Base-by-base conservation (phyloP, 1,140 invertebrate genomes). In the Pseudomyrmex dendroicus region DNA sequence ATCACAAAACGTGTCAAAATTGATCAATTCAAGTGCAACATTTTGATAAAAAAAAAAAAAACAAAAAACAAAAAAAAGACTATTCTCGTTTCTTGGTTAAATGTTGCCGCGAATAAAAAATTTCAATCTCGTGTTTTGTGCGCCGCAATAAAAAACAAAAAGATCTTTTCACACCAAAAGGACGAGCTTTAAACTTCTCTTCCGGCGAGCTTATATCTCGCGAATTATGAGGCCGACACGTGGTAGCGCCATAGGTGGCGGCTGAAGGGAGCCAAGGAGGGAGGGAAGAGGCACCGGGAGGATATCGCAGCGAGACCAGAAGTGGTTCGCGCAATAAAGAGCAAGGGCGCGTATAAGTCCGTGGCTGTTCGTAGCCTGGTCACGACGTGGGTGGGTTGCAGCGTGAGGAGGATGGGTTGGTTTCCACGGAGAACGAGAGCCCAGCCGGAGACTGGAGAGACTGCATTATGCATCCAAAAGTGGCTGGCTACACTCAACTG, bases 401-500 rank as follows among this genome's bases (percentile, higher is more conserved):
- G 62, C 48, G 62, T 48, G 35, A 68, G 73, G 25, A 4, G 35
- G 4, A 1, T 5, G 35, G 35, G 35, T 35, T 63, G 74, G 84
- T 83, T 84, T 73, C 52, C 61, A 73, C 35, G 46, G 48, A 22
- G 17, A 61, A 17, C 13, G 62, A 62, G 57, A 44, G 35, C 35
- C 35, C 50, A 77, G 77, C 77, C 83, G 72, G 84, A 89, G 83
- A 89, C 80, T 86, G 68, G 82, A 78, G 87, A 83, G 78, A 89
- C 86, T 92, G 86, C 91, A 92, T 92, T 92, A 92, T 92, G 91
- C 91, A 92, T 92, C 89, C 73, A 67, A 85, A 72, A 87, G 86
- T 84, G 76, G 82, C 59, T 84, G 76, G 66, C 86, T 88, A 88
- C 74, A 86, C 73, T 56, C 68, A 52, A 56, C 62, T 62, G 68